Evolutionary conservation across 2,113 vertebrate species (phyloP).

Genomic region (Onychostruthus taczanowskii): DNA sequence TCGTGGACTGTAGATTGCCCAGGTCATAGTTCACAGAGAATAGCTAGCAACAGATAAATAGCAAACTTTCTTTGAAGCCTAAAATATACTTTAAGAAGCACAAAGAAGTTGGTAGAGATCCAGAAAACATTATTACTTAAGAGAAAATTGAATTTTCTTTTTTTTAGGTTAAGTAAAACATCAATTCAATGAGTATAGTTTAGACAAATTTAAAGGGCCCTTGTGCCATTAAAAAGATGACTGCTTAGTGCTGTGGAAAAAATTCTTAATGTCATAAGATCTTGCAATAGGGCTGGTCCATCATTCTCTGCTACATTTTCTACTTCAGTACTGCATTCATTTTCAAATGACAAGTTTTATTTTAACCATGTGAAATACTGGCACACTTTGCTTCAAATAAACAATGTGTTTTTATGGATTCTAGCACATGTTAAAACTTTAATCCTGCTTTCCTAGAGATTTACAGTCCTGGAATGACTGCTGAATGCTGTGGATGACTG

Average conservation of each 20-base stretch:
- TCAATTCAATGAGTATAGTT: neutral
- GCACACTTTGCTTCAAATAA: neutral
- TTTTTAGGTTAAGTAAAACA: neutral
- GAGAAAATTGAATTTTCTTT: neutral
- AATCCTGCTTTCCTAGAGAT: neutral
- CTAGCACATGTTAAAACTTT: neutral
- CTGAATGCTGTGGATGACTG: neutral
- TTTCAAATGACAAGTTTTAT: neutral
- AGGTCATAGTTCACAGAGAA: neutral
- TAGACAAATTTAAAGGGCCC: neutral
- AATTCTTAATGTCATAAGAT: neutral
- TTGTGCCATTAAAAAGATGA: neutral
- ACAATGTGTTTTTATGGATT: neutral
- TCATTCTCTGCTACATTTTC: neutral
- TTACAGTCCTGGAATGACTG: neutral
- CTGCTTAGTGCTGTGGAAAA: neutral
- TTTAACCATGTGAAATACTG: neutral
- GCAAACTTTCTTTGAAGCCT: neutral
- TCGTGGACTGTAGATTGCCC: neutral
- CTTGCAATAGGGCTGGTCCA: neutral
- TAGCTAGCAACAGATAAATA: neutral
- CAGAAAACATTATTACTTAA: neutral
- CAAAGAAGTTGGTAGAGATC: neutral
- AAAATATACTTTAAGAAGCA: neutral
- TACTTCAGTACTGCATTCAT: neutral